phyloP scores from a whole-genome alignment of 2,797 vertebrate genomes.

The Anisognathus igniventris region DNA sequence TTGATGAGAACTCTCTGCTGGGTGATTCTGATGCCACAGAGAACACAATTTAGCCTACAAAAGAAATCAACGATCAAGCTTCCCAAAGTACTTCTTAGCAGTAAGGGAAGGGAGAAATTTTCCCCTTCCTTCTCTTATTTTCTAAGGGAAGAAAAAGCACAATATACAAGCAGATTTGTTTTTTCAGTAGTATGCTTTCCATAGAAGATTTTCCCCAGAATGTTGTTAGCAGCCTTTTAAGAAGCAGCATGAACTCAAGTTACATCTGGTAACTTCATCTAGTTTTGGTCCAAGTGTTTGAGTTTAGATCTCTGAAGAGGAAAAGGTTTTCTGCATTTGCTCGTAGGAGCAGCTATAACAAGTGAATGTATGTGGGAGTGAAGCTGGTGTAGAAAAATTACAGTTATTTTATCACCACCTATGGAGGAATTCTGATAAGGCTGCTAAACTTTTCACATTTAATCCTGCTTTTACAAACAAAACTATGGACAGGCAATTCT shows the following conservation, averaged over 20 bases:
- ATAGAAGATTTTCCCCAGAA: neutral
- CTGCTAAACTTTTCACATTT: neutral
- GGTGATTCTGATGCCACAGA: neutral
- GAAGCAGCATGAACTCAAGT: neutral
- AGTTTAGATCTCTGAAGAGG: neutral
- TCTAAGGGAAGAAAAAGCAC: conserved; percentile 10
- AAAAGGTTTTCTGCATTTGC: neutral
- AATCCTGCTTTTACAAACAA: neutral
- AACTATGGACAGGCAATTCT: neutral
- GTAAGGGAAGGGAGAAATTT: neutral
- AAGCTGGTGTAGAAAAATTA: neutral
- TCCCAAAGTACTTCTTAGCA: neutral
- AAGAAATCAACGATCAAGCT: neutral
- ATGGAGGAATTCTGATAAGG: neutral
- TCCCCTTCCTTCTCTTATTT: neutral
- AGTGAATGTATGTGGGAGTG: neutral
- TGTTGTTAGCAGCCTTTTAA: neutral
- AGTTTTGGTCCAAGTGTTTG: neutral
- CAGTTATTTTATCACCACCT: neutral
- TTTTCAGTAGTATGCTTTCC: conserved; percentile 3
- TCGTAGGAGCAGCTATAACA: neutral
- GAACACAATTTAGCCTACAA: neutral
- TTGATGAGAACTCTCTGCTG: neutral
- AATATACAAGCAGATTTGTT: neutral
- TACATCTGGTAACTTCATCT: neutral